Conservation (phyloP, 1,140 invertebrate species). For the Drosophila punjabiensis region DNA sequence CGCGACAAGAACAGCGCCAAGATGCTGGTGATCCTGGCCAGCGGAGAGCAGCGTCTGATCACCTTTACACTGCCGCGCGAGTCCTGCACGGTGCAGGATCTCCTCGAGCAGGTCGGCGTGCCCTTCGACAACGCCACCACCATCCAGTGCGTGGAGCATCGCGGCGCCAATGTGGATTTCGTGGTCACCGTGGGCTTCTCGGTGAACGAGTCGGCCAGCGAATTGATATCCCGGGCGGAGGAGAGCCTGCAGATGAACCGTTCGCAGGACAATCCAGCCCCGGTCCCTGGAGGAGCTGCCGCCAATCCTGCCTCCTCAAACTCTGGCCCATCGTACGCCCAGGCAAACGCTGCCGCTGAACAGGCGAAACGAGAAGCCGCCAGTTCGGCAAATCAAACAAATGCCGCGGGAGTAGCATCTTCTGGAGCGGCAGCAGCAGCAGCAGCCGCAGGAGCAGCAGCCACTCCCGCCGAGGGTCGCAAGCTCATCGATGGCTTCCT, state of each 20-base stretch:
- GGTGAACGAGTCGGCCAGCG: slow-evolving; percentile 78
- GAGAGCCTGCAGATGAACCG: slow-evolving; percentile 79
- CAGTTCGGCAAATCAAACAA: slow-evolving; percentile 21
- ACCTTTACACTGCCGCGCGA: slow-evolving; percentile 92
- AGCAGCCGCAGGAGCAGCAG: slow-evolving; percentile 58
- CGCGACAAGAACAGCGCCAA: slow-evolving; percentile 88
- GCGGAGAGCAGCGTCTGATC: slow-evolving; percentile 91
- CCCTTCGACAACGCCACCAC: slow-evolving; percentile 88
- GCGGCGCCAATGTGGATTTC: slow-evolving; percentile 90
- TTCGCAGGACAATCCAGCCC: slow-evolving; percentile 62
- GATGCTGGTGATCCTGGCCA: slow-evolving; percentile 91
- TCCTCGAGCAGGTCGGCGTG: slow-evolving; percentile 90
- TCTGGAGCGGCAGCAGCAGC: slow-evolving; percentile 58
- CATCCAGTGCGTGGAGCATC: slow-evolving; percentile 90
- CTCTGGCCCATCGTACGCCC: slow-evolving; percentile 45
- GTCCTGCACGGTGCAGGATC: slow-evolving; percentile 92
- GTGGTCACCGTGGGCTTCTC: slow-evolving; percentile 89
- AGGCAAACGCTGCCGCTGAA: slow-evolving; percentile 44
- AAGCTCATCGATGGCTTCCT: slow-evolving; percentile 89
- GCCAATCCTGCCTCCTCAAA: slow-evolving; percentile 18
- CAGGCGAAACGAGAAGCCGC: slow-evolving; percentile 60
- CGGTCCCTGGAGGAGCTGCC: slow-evolving; percentile 15
- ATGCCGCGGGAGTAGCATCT: background rate
- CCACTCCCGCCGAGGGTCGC: slow-evolving; percentile 65
- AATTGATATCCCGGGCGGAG: slow-evolving; percentile 80